phyloP scores from a whole-genome alignment of 2,888 invertebrate species.

The Dysmachus trigonus region DNA sequence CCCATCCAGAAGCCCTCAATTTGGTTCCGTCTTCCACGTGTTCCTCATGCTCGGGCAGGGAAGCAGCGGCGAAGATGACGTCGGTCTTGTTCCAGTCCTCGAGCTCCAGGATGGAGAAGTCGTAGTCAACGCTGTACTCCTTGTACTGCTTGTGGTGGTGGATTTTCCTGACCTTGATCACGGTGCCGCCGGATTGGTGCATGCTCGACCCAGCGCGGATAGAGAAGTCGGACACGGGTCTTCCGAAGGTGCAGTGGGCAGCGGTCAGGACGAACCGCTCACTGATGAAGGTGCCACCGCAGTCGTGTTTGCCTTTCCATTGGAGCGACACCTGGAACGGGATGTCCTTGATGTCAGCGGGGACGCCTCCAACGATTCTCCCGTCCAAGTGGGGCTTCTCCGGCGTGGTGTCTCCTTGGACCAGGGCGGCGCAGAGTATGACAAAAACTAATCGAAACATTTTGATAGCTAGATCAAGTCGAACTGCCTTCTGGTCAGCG shows the following conservation, averaged over 20 bases:
- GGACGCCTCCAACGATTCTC: constrained; percentile 64
- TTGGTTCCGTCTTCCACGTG: constrained; percentile 55
- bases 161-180: constrained; percentile 56
- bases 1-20: constrained; percentile 61
- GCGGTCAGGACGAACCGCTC: constrained; percentile 62
- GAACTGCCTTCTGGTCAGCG: not conserved
- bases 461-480: not conserved
- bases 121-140: constrained; percentile 64
- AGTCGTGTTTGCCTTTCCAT: constrained; percentile 59
- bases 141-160: constrained; percentile 59
- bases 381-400: constrained; percentile 52
- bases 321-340: constrained; percentile 66
- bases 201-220: constrained; percentile 63
- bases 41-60: constrained; percentile 53
- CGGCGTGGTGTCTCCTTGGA: not conserved
- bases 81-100: constrained; percentile 51
- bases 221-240: constrained; percentile 41
- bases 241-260: constrained; percentile 61
- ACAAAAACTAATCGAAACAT: constrained; percentile 21
- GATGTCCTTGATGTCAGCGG: constrained; percentile 60
- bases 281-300: constrained; percentile 64
- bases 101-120: constrained; percentile 63
- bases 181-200: constrained; percentile 58
- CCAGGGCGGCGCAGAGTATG: not conserved
- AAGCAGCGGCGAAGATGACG: constrained; percentile 53